A percentile compares a stretch with the other conserved stretches of the same genome.
phyloP scores from a whole-genome alignment of 2,888 invertebrate species.

The Caenorhabditis afra region DNA sequence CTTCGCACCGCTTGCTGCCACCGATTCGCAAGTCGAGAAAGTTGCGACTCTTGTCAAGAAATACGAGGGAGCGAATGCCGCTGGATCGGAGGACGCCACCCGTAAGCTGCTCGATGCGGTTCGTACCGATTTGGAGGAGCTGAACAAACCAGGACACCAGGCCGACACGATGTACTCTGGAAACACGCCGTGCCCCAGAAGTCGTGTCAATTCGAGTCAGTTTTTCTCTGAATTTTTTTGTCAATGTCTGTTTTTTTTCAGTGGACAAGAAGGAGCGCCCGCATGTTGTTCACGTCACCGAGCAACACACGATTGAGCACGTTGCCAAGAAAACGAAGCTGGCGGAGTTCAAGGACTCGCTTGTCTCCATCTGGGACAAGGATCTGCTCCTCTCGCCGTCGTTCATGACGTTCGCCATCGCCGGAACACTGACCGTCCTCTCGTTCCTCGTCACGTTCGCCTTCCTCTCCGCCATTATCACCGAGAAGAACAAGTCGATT shows the following conservation, averaged over 20 bases:
- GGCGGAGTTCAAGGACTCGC: constrained; percentile 37
- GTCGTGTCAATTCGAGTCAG: constrained; percentile 43
- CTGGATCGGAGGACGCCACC: constrained; percentile 37
- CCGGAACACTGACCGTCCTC: constrained; percentile 94
- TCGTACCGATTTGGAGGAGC: constrained; percentile 71
- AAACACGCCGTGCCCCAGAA: constrained; percentile 83
- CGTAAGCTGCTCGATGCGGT: constrained; percentile 68
- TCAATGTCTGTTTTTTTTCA: constrained; percentile 4
- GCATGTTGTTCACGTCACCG: constrained; percentile 46
- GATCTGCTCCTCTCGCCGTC: constrained; percentile 89
- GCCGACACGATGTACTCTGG: constrained; percentile 93
- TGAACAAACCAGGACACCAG: constrained; percentile 86
- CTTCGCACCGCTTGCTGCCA: constrained; percentile 84
- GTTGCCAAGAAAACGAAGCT: constrained; percentile 27
- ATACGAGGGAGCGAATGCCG: constrained; percentile 24
- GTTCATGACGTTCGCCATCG: constrained; percentile 90
- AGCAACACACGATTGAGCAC: constrained; percentile 33
- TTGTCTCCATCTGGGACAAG: constrained; percentile 84
- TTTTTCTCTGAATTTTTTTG: neutral
- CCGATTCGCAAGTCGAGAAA: constrained; percentile 72
- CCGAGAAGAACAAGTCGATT: constrained; percentile 70
- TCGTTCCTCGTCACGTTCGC: constrained; percentile 95
- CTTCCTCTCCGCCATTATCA: constrained; percentile 87
- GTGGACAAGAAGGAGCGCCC: constrained; percentile 27
- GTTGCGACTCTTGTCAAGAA: constrained; percentile 68